These are phyloP conservation scores for Meteorus colon DNA, from an alignment of 2,888 invertebrate species.

Conservation along the genomic window DNA sequence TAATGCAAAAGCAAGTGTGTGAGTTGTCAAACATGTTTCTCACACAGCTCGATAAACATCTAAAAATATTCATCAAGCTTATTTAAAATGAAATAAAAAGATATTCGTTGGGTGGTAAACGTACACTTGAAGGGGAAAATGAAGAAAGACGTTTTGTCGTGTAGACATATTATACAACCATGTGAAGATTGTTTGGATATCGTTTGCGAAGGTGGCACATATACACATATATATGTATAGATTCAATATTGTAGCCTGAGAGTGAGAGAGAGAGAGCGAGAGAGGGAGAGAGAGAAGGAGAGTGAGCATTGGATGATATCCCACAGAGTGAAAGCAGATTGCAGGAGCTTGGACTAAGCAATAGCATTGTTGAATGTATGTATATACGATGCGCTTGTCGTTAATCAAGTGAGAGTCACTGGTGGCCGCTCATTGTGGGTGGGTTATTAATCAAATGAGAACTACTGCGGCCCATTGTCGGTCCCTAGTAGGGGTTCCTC, in stretches of 20 bases:
- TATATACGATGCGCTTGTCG: constrained; percentile 55
- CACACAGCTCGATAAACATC: constrained; percentile 22
- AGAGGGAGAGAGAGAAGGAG: too few relatives aligned
- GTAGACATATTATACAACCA: constrained; percentile 12
- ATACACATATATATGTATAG: neutral
- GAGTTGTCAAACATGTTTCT: constrained; percentile 24
- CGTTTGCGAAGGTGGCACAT: neutral
- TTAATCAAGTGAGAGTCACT: constrained; percentile 73
- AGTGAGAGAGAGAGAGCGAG: neutral
- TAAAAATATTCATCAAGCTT: constrained; percentile 18
- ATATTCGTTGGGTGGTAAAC: constrained; percentile 3
- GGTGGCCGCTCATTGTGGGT: constrained; percentile 68
- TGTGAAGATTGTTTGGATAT: constrained; percentile 15
- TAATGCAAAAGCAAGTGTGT: constrained; percentile 30
- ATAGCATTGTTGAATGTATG: neutral
- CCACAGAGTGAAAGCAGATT: constrained; percentile 39
- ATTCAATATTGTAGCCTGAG: neutral
- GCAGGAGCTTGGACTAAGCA: constrained; percentile 27
- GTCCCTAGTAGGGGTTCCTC: constrained; percentile 50
- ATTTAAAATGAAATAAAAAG: neutral
- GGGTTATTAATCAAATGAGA: constrained; percentile 73
- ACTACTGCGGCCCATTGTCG: constrained; percentile 71
- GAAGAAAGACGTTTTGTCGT: constrained; percentile 8
- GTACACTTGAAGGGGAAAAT: constrained; percentile 1
- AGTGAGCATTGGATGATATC: constrained; percentile 13